phyloP scores from a whole-genome alignment of 2,888 invertebrate genomes.

The Tinea trinotella region DNA sequence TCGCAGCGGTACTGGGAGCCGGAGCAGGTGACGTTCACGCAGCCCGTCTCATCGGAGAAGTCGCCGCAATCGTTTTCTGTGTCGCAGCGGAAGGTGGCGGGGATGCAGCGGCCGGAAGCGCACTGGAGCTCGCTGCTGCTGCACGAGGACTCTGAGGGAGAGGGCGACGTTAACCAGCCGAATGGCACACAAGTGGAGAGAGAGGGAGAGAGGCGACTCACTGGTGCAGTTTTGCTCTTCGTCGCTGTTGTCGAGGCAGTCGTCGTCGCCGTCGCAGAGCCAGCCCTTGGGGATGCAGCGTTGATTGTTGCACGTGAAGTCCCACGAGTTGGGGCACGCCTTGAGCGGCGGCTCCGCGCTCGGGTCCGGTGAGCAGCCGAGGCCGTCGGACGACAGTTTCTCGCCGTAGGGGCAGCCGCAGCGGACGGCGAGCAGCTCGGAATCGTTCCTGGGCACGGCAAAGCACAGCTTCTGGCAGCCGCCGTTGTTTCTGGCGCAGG shows the following conservation, averaged over 20 bases:
- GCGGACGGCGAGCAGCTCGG: constrained; percentile 70
- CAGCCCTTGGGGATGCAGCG: constrained; percentile 93
- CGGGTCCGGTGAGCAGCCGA: constrained; percentile 84
- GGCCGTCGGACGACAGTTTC: constrained; percentile 79
- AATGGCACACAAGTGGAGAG: no score
- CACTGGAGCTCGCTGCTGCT: constrained; percentile 94
- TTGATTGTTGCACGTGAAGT: constrained; percentile 95
- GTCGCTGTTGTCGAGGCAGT: constrained; percentile 95
- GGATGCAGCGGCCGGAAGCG: constrained; percentile 92
- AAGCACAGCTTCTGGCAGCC: constrained; percentile 97
- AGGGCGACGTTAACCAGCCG: no score
- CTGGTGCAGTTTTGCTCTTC: constrained; percentile 96
- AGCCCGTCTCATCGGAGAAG: constrained; percentile 93
- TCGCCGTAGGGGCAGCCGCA: constrained; percentile 97
- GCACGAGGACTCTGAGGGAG: constrained; percentile 87
- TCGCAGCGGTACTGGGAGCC: constrained; percentile 88
- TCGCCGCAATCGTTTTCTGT: constrained; percentile 96
- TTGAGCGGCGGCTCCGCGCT: constrained; percentile 89
- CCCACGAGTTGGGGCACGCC: constrained; percentile 92
- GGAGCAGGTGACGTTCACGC: constrained; percentile 93
- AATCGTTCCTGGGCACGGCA: constrained; percentile 80
- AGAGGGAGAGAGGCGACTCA: constrained; percentile 71
- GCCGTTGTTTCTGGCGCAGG: constrained; percentile 88
- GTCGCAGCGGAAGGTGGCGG: constrained; percentile 93
- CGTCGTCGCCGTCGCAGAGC: constrained; percentile 97